phyloP scores from a whole-genome alignment of 1,140 invertebrate species.

The Trypoxylus dichotomus region DNA sequence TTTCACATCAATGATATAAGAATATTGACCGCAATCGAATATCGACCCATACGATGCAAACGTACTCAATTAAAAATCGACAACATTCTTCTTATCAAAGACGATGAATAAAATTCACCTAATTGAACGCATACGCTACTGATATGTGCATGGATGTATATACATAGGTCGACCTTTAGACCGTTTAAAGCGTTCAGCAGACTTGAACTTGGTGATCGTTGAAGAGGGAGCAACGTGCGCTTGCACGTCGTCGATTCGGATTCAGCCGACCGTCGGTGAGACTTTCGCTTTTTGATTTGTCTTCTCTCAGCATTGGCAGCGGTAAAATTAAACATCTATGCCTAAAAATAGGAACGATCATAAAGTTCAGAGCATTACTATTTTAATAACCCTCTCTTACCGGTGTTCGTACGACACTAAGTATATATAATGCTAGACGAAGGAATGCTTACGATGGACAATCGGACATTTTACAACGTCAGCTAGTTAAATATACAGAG shows the following conservation, averaged over 20 bases:
- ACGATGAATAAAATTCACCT: neutral
- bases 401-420: neutral
- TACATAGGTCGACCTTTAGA: neutral
- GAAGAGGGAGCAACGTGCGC: neutral
- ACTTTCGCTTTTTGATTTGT: slow-evolving; percentile 16
- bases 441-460: neutral
- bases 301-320: slow-evolving; percentile 17
- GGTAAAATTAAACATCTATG: slow-evolving; percentile 11
- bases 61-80: no score
- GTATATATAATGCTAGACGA: neutral
- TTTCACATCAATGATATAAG: no score
- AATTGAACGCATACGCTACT: neutral
- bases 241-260: neutral
- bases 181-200: neutral
- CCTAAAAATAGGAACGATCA: slow-evolving; percentile 5
- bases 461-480: neutral
- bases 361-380: slow-evolving; percentile 13
- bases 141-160: neutral
- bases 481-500: neutral
- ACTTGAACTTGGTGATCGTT: neutral
- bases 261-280: no score
- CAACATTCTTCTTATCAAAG: no score
- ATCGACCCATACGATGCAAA: no score
- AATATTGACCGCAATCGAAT: no score
- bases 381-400: slow-evolving; percentile 7